These are phyloP conservation scores for Lemur catta DNA, from an alignment of 2,797 vertebrate genomes.

Conservation along the genomic window DNA sequence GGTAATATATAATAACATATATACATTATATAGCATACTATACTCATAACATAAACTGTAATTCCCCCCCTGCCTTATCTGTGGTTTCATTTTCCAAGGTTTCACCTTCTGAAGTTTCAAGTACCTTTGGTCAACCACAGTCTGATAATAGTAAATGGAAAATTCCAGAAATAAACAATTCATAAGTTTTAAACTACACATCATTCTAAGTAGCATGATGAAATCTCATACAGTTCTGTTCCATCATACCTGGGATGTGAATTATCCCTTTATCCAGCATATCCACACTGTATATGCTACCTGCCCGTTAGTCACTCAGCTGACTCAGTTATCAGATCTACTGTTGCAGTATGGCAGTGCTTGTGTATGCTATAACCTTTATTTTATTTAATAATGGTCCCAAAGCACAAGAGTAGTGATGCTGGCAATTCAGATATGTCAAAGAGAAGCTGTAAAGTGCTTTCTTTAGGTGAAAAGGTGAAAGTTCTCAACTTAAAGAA, in stretches of 20 bases:
- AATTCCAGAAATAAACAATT: not conserved
- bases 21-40: not conserved
- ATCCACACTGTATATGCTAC: not conserved
- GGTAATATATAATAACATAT: conserved; percentile 13
- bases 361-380: not conserved
- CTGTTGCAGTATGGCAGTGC: not conserved
- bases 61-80: no score
- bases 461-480: not conserved
- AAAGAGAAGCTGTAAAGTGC: not conserved
- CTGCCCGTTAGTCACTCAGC: not conserved
- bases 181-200: not conserved
- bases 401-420: not conserved
- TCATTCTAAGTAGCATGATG: not conserved
- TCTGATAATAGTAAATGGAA: not conserved
- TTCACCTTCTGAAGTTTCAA: not conserved
- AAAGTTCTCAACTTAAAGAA: not conserved
- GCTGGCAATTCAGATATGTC: not conserved
- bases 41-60: not conserved
- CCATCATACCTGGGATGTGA: not conserved
- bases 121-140: not conserved
- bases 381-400: not conserved
- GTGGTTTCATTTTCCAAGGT: not conserved
- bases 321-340: not conserved
- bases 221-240: not conserved
- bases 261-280: not conserved